A percentile compares a stretch with the other conserved stretches of the same genome.
These are phyloP conservation scores for Drosophila auraria DNA, from an alignment of 1,140 invertebrate genomes.

Conservation along the genomic window DNA sequence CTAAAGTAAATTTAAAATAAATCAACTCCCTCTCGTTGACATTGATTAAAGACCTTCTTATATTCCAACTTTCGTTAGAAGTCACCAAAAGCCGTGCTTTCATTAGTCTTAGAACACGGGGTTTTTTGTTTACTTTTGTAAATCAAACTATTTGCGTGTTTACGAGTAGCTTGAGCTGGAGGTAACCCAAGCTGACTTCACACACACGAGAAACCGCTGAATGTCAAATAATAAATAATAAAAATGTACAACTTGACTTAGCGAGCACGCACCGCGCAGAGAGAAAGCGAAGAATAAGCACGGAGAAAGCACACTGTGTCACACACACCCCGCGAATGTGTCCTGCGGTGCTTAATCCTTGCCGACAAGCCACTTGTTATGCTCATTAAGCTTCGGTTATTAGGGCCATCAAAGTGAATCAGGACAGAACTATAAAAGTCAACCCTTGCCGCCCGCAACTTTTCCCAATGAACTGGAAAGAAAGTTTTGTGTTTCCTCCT, in stretches of 20 bases:
- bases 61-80: neutral
- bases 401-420: conserved; percentile 83
- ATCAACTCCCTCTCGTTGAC: conserved; percentile 2
- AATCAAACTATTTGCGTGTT: conserved; percentile 68
- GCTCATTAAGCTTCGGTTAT: conserved; percentile 80
- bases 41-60: conserved; percentile 22
- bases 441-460: conserved; percentile 47
- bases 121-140: conserved; percentile 42
- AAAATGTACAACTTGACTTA: conserved; percentile 45
- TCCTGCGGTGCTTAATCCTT: conserved; percentile 38
- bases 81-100: conserved; percentile 5
- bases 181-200: neutral
- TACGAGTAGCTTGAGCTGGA: conserved; percentile 8
- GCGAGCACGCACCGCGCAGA: conserved; percentile 31
- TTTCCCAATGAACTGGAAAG: conserved; percentile 57
- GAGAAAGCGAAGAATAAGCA: conserved; percentile 5
- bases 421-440: conserved; percentile 80
- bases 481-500: conserved; percentile 55
- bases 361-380: conserved; percentile 73
- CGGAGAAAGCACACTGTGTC: conserved; percentile 3
- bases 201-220: conserved; percentile 38
- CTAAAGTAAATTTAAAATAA: conserved; percentile 6
- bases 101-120: conserved; percentile 25
- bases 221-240: conserved; percentile 67
- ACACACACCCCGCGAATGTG: conserved; percentile 20